Percentiles rank a stretch among this genome's conserved stretches.
Conservation (phyloP, 2,797 vertebrate genomes). For the Poeciliopsis infans region DNA sequence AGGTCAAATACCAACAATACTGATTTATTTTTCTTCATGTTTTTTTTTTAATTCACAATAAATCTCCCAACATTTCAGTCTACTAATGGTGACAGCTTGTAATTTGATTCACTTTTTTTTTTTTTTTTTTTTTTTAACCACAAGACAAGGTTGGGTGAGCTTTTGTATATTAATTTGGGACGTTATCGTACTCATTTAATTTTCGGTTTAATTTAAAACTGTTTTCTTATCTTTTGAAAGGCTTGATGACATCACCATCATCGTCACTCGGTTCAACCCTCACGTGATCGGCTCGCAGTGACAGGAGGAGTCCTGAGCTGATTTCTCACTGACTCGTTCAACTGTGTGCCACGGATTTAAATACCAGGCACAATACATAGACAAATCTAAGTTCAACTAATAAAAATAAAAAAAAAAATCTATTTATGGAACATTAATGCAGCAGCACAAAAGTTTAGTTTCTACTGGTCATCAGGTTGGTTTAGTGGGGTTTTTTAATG, state of each 20-base stretch:
- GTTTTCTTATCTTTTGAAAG: neutral
- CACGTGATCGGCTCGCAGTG: conserved; percentile 90
- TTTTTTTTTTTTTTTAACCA: neutral
- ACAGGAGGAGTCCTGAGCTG: conserved; percentile 65
- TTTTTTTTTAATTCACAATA: neutral
- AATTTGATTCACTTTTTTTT: neutral
- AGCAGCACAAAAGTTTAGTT: neutral
- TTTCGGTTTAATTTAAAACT: neutral
- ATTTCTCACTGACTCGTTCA: neutral
- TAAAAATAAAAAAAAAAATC: too few relatives aligned
- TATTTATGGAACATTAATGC: conserved; percentile 37
- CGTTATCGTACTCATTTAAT: neutral
- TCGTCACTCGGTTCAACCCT: conserved; percentile 95
- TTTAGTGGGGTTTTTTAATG: too few relatives aligned
- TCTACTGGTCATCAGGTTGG: neutral
- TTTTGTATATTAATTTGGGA: neutral
- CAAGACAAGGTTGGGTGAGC: neutral
- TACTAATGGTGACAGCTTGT: neutral
- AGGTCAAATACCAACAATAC: neutral
- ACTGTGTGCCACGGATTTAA: conserved; percentile 15
- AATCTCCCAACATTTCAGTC: neutral
- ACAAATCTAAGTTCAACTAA: conserved; percentile 32
- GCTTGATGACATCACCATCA: conserved; percentile 95
- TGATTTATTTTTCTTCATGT: neutral
- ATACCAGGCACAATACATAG: conserved; percentile 19